Evolutionary conservation across 2,113 vertebrate species (phyloP).

Genomic region (Pseudopodoces humilis): DNA sequence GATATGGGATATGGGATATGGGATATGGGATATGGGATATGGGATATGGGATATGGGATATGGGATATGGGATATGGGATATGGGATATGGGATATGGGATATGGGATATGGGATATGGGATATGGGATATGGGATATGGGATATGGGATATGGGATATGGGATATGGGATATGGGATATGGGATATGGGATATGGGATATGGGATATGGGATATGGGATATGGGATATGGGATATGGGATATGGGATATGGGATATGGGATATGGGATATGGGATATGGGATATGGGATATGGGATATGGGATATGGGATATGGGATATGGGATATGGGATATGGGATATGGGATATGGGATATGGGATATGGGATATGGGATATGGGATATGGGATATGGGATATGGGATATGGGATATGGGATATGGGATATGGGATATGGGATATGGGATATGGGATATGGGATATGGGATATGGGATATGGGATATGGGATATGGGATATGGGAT

Average conservation of each 20-base stretch:
- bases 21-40: background rate
- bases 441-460: background rate
- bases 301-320: background rate
- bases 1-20: background rate
- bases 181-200: background rate
- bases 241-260: background rate
- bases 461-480: background rate
- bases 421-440: background rate
- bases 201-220: background rate
- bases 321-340: no score
- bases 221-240: no score
- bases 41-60: no score
- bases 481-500: background rate
- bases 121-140: no score
- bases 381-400: background rate
- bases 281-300: rapidly evolving
- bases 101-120: background rate
- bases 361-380: no score
- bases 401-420: background rate
- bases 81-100: background rate
- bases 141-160: background rate
- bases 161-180: background rate
- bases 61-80: background rate
- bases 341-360: no score
- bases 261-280: no score